Percentiles rank a stretch among this genome's conserved stretches.
phyloP scores from a whole-genome alignment of 2,888 invertebrate species.

The Hydropsyche betteni region DNA sequence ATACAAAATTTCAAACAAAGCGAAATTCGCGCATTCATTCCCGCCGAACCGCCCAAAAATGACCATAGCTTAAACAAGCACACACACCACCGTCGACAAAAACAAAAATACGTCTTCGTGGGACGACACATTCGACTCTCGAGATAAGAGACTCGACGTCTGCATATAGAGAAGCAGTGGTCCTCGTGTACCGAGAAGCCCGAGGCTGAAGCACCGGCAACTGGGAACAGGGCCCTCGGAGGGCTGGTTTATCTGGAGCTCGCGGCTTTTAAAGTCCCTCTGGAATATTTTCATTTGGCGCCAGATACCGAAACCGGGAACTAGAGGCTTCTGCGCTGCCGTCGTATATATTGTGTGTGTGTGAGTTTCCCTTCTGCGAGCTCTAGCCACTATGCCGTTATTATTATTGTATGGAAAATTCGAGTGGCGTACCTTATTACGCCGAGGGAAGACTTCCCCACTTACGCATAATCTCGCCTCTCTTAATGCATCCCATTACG shows the following conservation, averaged over 20 bases:
- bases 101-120: too few species aligned
- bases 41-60: background rate
- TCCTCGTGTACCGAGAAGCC: conserved; percentile 10
- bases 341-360: background rate
- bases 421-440: conserved; percentile 20
- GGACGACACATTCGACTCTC: too few species aligned
- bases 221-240: conserved; percentile 16
- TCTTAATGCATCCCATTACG: too few species aligned
- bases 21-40: too few species aligned
- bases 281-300: conserved; percentile 43
- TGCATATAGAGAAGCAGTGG: conserved; percentile 13
- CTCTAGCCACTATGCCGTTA: conserved; percentile 7
- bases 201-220: conserved; percentile 1
- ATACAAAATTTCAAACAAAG: too few species aligned
- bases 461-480: conserved; percentile 1
- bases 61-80: conserved; percentile 22
- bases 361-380: too few species aligned
- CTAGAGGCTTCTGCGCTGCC: background rate
- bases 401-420: conserved; percentile 34
- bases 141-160: too few species aligned
- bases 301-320: conserved; percentile 23
- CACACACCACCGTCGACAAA: background rate
- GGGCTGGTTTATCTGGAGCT: conserved; percentile 41
- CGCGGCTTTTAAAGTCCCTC: conserved; percentile 36
- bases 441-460: background rate